These are phyloP conservation scores for Brevipalpus yothersi DNA, from an alignment of 1,140 invertebrate species.

Conservation along the genomic window DNA sequence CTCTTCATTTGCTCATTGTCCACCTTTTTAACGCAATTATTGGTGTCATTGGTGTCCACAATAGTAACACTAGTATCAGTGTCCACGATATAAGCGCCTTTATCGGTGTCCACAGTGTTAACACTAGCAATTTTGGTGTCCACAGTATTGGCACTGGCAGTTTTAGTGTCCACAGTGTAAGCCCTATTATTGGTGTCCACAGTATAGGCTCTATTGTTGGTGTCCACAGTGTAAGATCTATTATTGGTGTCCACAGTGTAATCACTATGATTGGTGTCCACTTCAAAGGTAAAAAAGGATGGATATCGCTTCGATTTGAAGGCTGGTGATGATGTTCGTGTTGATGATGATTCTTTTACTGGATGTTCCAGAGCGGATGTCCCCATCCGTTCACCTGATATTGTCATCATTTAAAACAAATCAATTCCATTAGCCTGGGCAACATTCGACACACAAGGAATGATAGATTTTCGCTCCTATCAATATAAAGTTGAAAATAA, in stretches of 20 bases:
- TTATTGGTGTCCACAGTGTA: background rate
- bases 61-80: background rate
- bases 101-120: background rate
- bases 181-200: background rate
- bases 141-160: background rate
- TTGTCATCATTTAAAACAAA: too few relatives aligned
- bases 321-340: background rate
- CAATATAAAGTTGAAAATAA: too few relatives aligned
- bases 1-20: background rate
- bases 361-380: too few relatives aligned
- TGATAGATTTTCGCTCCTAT: too few relatives aligned
- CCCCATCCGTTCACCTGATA: too few relatives aligned
- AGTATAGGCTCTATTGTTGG: background rate
- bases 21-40: too few relatives aligned
- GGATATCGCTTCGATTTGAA: background rate
- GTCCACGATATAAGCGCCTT: too few relatives aligned
- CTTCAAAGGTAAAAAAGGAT: background rate
- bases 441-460: too few relatives aligned
- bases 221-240: background rate
- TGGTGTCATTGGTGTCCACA: background rate
- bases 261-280: background rate
- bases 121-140: background rate
- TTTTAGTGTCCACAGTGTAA: background rate
- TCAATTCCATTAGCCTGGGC: too few relatives aligned
- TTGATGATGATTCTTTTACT: too few relatives aligned